Evolutionary conservation across 2,797 vertebrate species (phyloP).

Genomic region (Micropoecilia bifurca): DNA sequence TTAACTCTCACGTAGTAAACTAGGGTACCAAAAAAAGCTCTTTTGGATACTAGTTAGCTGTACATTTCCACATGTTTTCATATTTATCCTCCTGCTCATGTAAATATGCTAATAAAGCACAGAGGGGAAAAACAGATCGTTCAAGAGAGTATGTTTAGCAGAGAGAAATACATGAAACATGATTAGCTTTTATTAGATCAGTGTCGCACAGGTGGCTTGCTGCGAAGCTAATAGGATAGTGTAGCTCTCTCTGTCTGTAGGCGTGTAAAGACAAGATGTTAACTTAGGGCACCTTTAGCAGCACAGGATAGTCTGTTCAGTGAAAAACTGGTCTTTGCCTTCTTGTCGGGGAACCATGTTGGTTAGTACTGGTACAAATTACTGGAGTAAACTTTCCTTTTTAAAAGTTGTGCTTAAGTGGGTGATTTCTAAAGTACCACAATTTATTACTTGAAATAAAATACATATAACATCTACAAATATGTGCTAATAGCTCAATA

Average conservation of each 20-base stretch:
- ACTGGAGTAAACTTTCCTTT: not conserved
- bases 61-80: not conserved
- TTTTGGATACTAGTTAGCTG: not conserved
- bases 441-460: not conserved
- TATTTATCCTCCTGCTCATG: not conserved
- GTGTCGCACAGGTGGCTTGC: slow-evolving; percentile 14
- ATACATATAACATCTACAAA: not conserved
- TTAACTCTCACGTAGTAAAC: not conserved
- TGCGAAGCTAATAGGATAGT: slow-evolving; percentile 10
- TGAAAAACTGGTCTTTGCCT: not conserved
- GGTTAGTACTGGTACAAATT: not conserved
- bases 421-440: not conserved
- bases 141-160: not conserved
- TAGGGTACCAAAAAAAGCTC: not conserved
- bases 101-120: not conserved
- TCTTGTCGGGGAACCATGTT: not conserved
- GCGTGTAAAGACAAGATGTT: slow-evolving; percentile 12
- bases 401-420: not conserved
- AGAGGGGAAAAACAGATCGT: not conserved
- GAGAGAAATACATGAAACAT: not conserved
- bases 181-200: slow-evolving; percentile 1
- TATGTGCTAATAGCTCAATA: not conserved
- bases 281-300: not conserved
- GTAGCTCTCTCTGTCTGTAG: slow-evolving; percentile 14
- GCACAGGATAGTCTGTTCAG: not conserved